These are phyloP conservation scores for Aythya baeri DNA, from an alignment of 2,113 vertebrate species.

Conservation along the genomic window DNA sequence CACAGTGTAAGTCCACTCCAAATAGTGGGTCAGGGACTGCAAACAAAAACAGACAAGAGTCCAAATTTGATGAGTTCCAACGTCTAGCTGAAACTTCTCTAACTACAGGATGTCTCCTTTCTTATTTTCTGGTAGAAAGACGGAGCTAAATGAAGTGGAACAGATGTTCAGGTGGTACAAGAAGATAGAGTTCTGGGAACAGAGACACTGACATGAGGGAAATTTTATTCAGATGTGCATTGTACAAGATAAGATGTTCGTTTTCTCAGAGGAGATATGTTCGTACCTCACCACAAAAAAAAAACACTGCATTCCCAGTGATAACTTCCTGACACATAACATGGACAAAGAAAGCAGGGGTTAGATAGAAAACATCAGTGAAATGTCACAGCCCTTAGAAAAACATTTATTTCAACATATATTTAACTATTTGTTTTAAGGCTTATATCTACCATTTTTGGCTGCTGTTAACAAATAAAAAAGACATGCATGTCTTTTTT, in stretches of 20 bases:
- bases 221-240: background rate
- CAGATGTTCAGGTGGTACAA: background rate
- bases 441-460: background rate
- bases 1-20: no score
- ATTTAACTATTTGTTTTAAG: background rate
- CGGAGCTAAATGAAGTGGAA: background rate
- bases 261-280: background rate
- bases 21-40: no score
- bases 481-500: background rate
- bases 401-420: background rate
- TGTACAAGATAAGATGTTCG: background rate
- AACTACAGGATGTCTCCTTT: background rate
- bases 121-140: background rate
- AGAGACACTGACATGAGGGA: background rate
- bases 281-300: background rate
- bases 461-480: background rate
- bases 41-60: background rate
- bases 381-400: background rate
- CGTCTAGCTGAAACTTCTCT: background rate
- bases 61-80: background rate
- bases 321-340: background rate
- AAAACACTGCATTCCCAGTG: background rate
- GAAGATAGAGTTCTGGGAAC: background rate
- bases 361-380: background rate
- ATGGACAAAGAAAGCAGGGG: background rate